Evolutionary conservation across 1,140 invertebrate species (phyloP), one percentile per base, ranked within the genome.

Genomic region (Cylas formicarius): DNA sequence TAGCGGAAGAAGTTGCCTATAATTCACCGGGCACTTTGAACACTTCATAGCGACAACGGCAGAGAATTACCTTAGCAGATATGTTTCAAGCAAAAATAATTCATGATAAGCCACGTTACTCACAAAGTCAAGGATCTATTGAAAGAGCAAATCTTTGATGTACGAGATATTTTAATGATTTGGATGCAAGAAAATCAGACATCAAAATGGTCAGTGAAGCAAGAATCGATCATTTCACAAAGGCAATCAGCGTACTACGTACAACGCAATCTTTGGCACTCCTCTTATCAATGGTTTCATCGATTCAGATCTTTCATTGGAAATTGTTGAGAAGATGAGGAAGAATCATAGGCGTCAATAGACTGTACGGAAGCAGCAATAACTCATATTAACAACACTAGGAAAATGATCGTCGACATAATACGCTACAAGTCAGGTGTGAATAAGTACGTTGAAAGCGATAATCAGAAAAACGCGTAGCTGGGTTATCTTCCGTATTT

Each of bases 61-160:
- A n/a, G n/a, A n/a, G n/a, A n/a, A n/a, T n/a, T n/a, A n/a, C n/a
- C n/a, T n/a, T n/a, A n/a, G n/a, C n/a, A n/a, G n/a, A 11, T 32
- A 32, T 32, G 29, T 32, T 32, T 32, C 29, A 32, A 13, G 29
- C 29, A 11, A 6, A 32, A 32, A 6, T 32, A 32, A 13, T 32
- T 32, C 29, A 32, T 32, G 29, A 16, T 32, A 32, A 6, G 29
- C 29, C 29, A 32, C 29, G 29, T 11, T 16, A 32, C 29, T 32
- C 29, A 32, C 29, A 32, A 32, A 32, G 29, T 16, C 29, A 32
- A 32, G 17, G 29, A n/a, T 32, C 29, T 32, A 32, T 32, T 32
- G 11, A 6, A 16, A 32, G 29, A 32, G 29, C 13, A 32, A 32
- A 32, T n/a, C 29, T 5, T 13, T 13, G 7, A 32, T 32, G 29